These are phyloP conservation scores for Holotrichia oblita DNA, from an alignment of 1,140 invertebrate species.

Conservation along the genomic window DNA sequence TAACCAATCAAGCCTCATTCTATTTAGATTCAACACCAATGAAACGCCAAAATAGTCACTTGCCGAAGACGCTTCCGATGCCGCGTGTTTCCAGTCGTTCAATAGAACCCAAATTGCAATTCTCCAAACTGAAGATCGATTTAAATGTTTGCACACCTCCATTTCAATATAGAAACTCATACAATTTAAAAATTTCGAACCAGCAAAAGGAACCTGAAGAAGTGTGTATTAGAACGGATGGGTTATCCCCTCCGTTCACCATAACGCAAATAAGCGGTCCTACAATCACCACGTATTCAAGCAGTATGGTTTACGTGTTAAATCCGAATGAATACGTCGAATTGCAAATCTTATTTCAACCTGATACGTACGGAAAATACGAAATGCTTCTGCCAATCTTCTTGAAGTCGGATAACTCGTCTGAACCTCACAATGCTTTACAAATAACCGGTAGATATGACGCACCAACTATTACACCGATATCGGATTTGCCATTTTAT, in stretches of 20 bases:
- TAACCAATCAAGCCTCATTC: no score
- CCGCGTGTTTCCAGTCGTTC: neutral
- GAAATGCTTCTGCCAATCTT: conserved; percentile 33
- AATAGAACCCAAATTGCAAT: neutral
- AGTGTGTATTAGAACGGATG: conserved; percentile 44
- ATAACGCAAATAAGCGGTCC: neutral
- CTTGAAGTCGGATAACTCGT: conserved; percentile 39
- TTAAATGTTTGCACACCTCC: neutral
- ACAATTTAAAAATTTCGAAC: conserved; percentile 43
- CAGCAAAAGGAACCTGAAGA: conserved; percentile 1
- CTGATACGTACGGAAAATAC: neutral
- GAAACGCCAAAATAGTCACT: no score
- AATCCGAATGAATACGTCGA: conserved; percentile 37
- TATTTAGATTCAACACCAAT: no score
- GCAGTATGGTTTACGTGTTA: conserved; percentile 37
- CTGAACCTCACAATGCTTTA: neutral
- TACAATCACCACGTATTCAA: neutral
- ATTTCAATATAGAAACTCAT: neutral
- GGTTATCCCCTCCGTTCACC: conserved; percentile 29
- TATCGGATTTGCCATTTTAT: neutral
- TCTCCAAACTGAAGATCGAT: neutral
- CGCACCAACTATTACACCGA: neutral
- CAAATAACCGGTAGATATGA: neutral
- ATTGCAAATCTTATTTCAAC: conserved; percentile 38
- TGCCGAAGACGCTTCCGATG: neutral